Base-by-base conservation (phyloP, 2,888 invertebrate genomes). In the Caenorhabditis auriculariae region DNA sequence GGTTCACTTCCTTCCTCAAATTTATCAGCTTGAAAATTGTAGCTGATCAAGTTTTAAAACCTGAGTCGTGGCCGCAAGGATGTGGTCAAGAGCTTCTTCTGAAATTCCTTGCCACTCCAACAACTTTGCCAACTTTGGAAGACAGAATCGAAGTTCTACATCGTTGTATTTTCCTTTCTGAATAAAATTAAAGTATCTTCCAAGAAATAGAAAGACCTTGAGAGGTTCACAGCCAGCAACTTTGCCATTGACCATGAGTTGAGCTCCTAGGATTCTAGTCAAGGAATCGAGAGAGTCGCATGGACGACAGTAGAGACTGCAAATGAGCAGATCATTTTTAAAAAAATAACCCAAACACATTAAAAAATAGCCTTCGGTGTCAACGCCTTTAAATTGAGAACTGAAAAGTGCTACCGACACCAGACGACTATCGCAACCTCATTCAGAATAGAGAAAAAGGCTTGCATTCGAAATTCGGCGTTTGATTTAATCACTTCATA, bases 111-210 rank as follows among this genome's bases (percentile, higher is more conserved):
- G 71, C 71, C 68, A 68, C 29, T 66, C 60, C 37, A 71, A 41
- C 6, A 71, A 42, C 2, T 69, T 69, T 12, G 77, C 69, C n/a
- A 77, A 44, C 28, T 76, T 66, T 12, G 78, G 78, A 21, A 78
- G 59, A 37, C 78, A 78, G 62, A 78, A 78, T 4, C 66, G 69
- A 23, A 78, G 62, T 48, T 77, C 74, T 42, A 78, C 65, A 51
- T 79, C 69, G 49, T 78, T 75, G 54, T 78, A 79, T 44, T 62
- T 61, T n/a, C 78, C 78, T 58, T 64, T 63, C 68, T 70, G 45
- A 27, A 61, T 51, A 58, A 37, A 37, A 23, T 7, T 12, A 32
- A n/a, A 9, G 9, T 32, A 32, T 12, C n/a, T 32, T 32, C 35
- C n/a, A n/a, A n/a, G n/a, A n/a, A n/a, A n/a, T n/a, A n/a, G n/a